Percentiles rank a stretch among this genome's conserved stretches.
Evolutionary conservation across 2,888 invertebrate genomes (phyloP).

Genomic region (Euplexia lucipara): DNA sequence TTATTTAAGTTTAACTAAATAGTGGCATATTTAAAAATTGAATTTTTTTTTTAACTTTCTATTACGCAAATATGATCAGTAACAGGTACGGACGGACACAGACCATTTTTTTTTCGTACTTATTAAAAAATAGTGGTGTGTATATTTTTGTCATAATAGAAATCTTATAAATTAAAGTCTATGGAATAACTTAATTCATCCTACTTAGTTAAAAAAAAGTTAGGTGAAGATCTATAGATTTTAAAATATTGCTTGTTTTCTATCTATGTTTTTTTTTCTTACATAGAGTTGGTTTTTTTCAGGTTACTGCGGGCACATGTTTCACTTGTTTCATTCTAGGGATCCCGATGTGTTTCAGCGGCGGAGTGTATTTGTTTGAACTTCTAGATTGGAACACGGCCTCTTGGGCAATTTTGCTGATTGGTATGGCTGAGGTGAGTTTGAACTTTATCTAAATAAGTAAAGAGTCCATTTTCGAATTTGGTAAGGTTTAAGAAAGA

Average conservation of each 20-base stretch:
- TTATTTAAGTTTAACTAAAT: too few relatives aligned
- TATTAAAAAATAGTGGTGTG: too few relatives aligned
- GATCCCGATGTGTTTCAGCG: conserved; percentile 94
- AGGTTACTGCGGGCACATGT: conserved; percentile 93
- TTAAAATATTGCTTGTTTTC: neutral
- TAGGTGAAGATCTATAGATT: too few relatives aligned
- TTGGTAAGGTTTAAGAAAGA: neutral
- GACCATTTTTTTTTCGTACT: too few relatives aligned
- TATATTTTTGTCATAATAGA: too few relatives aligned
- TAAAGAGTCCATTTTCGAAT: neutral
- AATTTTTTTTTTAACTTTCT: too few relatives aligned
- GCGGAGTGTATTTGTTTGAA: conserved; percentile 94
- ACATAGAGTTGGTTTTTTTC: conserved; percentile 49
- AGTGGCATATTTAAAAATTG: too few relatives aligned
- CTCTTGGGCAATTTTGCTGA: conserved; percentile 94
- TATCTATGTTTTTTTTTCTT: neutral
- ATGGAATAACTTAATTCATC: too few relatives aligned
- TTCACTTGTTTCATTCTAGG: conserved; percentile 92
- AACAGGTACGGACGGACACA: too few relatives aligned
- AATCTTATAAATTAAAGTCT: too few relatives aligned
- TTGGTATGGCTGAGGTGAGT: conserved; percentile 92
- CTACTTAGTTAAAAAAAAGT: too few relatives aligned
- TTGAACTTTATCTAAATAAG: neutral
- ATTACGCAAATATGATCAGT: too few relatives aligned
- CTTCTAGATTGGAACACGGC: conserved; percentile 95